Evolutionary conservation across 2,113 vertebrate species (phyloP), one percentile per base, ranked within the genome.

Genomic region (Sylvia atricapilla): DNA sequence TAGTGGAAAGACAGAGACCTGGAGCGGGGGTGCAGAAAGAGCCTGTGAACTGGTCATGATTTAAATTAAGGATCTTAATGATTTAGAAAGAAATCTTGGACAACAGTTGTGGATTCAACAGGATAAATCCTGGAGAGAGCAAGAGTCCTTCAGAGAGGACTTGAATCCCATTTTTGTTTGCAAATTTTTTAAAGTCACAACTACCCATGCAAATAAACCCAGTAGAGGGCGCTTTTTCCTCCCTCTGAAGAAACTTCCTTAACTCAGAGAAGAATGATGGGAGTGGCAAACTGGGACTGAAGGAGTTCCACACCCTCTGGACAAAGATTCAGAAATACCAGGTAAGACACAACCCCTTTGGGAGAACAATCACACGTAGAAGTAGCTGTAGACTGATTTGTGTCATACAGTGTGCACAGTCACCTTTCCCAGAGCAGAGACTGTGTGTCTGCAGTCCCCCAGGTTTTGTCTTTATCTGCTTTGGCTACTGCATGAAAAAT

Each of bases 261-360:
- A 96, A 97, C 91, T 18, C 22, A 11, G 39, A 76, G 81, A 98
- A 97, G 98, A 94, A 95, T 2, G 98, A 98, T 1, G 98, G 98
- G 30, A 98, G 97, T 3, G 98, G 98, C 37, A 98, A 98, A 96
- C 97, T 98, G 80, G 98, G 98, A 7, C 95, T 98, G 87, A 98
- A 98, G 96, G 98, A 98, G 70, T 98, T 98, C 90, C 96, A 98
- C 63, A 58, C 97, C 43, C 98, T 98, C 41, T 98, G 98, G 98
- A 98, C 93, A 9, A 98, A 98, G 97, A 98, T 98, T 92, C 98
- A 98, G 60, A 98, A 97, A 80, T 98, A 98, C 59, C 98, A 98
- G 89, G 98, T 98, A 84, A 92, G 91, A 20, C 0, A 1, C 27
- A 63, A 14, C 9, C 13, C 28, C 73, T 66, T 3, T 30, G 55